Conservation (phyloP, 2,888 invertebrate species). For the Matsumyia berberina region DNA sequence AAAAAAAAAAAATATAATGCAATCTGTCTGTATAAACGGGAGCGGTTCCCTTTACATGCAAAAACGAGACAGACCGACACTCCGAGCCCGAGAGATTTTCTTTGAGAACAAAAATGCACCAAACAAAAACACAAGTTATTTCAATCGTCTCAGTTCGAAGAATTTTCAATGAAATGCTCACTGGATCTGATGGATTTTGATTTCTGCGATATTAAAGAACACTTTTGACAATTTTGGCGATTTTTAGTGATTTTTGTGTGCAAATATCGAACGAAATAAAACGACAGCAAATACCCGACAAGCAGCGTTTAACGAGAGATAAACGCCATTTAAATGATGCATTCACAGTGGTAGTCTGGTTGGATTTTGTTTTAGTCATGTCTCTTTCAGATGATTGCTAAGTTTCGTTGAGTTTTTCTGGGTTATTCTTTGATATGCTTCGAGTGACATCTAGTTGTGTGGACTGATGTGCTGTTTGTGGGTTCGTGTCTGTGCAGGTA, state of each 20-base stretch:
- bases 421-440: not conserved
- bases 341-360: constrained; percentile 53
- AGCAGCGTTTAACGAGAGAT: constrained; percentile 41
- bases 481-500: constrained; percentile 10
- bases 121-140: constrained; percentile 71
- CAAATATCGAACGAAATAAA: constrained; percentile 13
- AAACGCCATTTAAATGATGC: constrained; percentile 65
- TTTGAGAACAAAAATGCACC: constrained; percentile 59
- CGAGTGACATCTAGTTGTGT: constrained; percentile 25
- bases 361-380: constrained; percentile 50
- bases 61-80: constrained; percentile 21
- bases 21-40: not conserved
- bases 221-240: not conserved
- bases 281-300: constrained; percentile 60
- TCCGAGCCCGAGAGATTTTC: constrained; percentile 14
- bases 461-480: too few species aligned
- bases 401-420: constrained; percentile 25
- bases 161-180: constrained; percentile 49
- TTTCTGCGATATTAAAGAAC: constrained; percentile 10
- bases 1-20: constrained; percentile 15
- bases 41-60: not conserved
- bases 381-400: constrained; percentile 26
- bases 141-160: not conserved
- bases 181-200: not conserved
- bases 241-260: not conserved